A percentile compares a stretch with the other conserved stretches of the same genome.
These are phyloP conservation scores for Ephydatia muelleri DNA, from an alignment of 37 sponge, comb jelly and placozoan genomes.

Conservation along the genomic window DNA sequence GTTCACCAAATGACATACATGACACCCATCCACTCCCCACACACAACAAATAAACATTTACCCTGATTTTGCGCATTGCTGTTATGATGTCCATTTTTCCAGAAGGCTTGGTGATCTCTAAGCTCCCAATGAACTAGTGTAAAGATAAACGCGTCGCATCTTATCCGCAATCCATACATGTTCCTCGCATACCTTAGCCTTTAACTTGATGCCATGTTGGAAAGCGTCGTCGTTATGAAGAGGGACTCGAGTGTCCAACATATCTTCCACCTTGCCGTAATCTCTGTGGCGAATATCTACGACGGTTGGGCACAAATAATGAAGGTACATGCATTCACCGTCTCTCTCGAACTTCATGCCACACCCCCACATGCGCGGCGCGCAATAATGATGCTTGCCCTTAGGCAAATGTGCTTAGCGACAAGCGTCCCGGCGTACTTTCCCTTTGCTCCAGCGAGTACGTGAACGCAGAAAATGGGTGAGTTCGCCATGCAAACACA, in stretches of 20 bases:
- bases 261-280: slow-evolving; percentile 81
- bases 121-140: slow-evolving; percentile 88
- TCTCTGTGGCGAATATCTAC: slow-evolving; percentile 52
- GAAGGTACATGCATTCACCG: background rate
- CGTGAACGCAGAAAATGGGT: background rate
- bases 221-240: slow-evolving; percentile 95
- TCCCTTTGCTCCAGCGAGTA: background rate
- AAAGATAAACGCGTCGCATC: background rate
- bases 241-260: slow-evolving; percentile 80
- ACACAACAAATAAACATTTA: slow-evolving; percentile 50
- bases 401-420: background rate
- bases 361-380: background rate
- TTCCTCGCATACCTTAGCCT: slow-evolving; percentile 79
- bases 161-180: background rate
- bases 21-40: background rate
- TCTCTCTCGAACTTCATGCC: background rate
- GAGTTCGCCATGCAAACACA: background rate
- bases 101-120: slow-evolving; percentile 88
- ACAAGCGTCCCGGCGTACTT: background rate
- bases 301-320: background rate
- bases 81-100: slow-evolving; percentile 93
- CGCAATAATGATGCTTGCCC: background rate
- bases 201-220: slow-evolving; percentile 84
- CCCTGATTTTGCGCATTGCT: slow-evolving; percentile 94
- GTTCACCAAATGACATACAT: background rate